Evolutionary conservation across 2,888 invertebrate species (phyloP), one percentile per base, ranked within the genome.

Genomic region (Phortica magna): DNA sequence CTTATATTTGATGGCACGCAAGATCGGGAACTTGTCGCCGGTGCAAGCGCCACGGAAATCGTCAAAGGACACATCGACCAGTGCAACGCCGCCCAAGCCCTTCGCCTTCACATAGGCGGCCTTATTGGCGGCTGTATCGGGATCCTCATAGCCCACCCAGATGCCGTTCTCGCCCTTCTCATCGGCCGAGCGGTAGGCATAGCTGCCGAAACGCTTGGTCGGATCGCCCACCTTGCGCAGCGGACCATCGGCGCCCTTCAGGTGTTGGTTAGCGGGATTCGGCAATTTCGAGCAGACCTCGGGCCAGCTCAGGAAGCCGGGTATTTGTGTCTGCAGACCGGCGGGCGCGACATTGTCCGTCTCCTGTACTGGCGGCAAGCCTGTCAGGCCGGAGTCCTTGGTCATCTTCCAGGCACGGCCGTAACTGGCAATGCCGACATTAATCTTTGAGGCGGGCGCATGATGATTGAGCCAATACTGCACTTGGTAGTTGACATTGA

Each of bases 81-180:
- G 93, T 0, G 96, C 95, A 14, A 97, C 93, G 70, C 97, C 97
- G 19, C 96, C 97, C 6, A 97, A 93, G 43, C 95, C 95, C 91
- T 95, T 96, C 0, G 94, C 94, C 84, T 95, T 94, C 53, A 93
- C 95, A 84, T 95, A 97, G 12, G 93, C 91, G 0, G 96, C 96
- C 91, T 97, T 97, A 88, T 95, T 95, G 57, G 95, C 96, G 73
- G 95, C 96, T 0, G 96, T 95, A 83, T 96, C 96, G 0, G 96
- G 95, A 89, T 97, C 96, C 87, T 97, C 96, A 90, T 95, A 97
- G 75, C 95, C 94, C 7, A 96, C 95, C 97, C 97, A 97, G 14
- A 96, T 91, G 2, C 97, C 97, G 14, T 94, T 93, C 22, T 94
- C 94, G 1, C 94, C 94, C 74, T 92, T 94, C 68, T 94, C 94